These are phyloP conservation scores for Ophioninae sp. DNA, from an alignment of 2,888 invertebrate genomes.

Conservation along the genomic window DNA sequence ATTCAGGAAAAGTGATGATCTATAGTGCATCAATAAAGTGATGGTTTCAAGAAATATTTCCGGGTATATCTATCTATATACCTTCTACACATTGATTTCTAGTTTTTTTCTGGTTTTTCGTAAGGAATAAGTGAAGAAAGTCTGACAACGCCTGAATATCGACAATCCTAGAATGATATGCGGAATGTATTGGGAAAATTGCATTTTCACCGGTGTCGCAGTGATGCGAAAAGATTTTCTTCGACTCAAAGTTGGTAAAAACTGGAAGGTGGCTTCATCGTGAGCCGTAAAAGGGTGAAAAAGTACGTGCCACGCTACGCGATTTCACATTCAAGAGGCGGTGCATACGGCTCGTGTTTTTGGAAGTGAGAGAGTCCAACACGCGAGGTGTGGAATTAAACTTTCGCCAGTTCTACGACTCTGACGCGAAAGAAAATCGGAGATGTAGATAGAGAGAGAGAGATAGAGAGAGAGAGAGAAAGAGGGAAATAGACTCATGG, in stretches of 20 bases:
- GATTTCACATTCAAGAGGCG: slow-evolving; percentile 70
- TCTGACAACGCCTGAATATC: too few species aligned
- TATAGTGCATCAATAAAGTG: too few species aligned
- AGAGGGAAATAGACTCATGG: neutral
- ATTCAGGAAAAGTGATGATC: too few species aligned
- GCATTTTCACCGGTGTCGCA: slow-evolving; percentile 3
- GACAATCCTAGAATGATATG: neutral
- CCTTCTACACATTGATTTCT: too few species aligned
- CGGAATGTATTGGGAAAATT: slow-evolving; percentile 5
- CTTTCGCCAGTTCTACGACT: slow-evolving; percentile 73
- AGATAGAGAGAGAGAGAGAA: slow-evolving; percentile 65
- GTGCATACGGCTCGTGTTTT: slow-evolving; percentile 47
- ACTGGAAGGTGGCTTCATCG: slow-evolving; percentile 16
- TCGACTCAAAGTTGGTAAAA: slow-evolving; percentile 23
- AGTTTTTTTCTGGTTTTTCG: too few species aligned
- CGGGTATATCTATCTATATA: too few species aligned
- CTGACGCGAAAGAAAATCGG: slow-evolving; percentile 71
- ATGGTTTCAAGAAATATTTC: too few species aligned
- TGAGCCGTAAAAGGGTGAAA: slow-evolving; percentile 15
- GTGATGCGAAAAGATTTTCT: slow-evolving; percentile 6
- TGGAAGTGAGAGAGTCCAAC: slow-evolving; percentile 61
- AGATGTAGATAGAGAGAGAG: neutral
- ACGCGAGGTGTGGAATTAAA: slow-evolving; percentile 71
- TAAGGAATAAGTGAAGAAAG: too few species aligned
- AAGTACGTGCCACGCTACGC: slow-evolving; percentile 47